These are phyloP conservation scores for Leptopilina syphax DNA, from an alignment of 2,888 invertebrate genomes.

Conservation along the genomic window DNA sequence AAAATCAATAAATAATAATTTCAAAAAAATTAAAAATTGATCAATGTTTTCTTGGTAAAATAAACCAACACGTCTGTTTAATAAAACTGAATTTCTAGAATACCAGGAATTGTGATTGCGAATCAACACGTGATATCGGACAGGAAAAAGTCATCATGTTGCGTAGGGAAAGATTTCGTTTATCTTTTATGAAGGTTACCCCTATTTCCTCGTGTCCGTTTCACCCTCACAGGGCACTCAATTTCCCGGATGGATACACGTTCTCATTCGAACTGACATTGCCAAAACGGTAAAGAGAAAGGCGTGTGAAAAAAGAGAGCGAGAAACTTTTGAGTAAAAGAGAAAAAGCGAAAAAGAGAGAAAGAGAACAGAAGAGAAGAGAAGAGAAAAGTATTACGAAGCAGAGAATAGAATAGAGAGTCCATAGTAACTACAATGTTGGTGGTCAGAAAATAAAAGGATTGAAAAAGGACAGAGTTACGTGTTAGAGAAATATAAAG, in stretches of 20 bases:
- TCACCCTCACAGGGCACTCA: constrained; percentile 62
- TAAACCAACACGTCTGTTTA: no score
- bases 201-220: constrained; percentile 56
- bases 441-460: constrained; percentile 53
- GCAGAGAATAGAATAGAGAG: constrained; percentile 49
- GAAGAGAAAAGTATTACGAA: constrained; percentile 49
- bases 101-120: constrained; percentile 14
- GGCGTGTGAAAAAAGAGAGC: constrained; percentile 51
- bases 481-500: constrained; percentile 42
- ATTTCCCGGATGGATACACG: constrained; percentile 68
- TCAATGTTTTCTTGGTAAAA: no score
- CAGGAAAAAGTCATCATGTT: constrained; percentile 34
- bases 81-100: neutral
- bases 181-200: constrained; percentile 55
- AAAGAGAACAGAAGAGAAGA: constrained; percentile 43
- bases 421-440: constrained; percentile 44
- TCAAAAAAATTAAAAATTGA: no score
- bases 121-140: constrained; percentile 36
- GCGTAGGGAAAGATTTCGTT: constrained; percentile 52
- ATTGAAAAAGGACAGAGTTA: constrained; percentile 38
- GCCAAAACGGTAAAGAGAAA: constrained; percentile 57
- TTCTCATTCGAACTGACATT: constrained; percentile 56
- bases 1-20: no score
- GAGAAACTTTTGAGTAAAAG: constrained; percentile 43
- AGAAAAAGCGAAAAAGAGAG: constrained; percentile 49